phyloP scores from a whole-genome alignment of 2,888 invertebrate species.

The Cordilura impudica region DNA sequence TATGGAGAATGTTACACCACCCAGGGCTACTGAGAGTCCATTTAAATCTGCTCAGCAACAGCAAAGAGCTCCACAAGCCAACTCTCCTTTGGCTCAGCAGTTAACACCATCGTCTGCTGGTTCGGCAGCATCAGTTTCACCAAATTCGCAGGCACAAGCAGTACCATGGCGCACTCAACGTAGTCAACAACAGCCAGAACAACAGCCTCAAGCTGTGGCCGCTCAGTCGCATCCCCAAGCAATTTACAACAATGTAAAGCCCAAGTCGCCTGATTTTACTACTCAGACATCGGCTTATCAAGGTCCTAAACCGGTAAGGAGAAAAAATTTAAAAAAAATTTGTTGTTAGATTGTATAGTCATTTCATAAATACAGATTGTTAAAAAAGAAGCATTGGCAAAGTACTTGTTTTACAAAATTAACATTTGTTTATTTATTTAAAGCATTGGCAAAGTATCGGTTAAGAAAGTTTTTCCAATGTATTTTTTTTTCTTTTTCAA shows the following conservation, averaged over 20 bases:
- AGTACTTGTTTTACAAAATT: no score
- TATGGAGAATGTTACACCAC: constrained; percentile 50
- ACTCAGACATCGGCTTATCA: constrained; percentile 65
- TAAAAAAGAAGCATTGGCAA: no score
- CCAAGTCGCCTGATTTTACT: constrained; percentile 70
- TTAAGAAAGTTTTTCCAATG: no score
- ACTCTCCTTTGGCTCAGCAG: constrained; percentile 65
- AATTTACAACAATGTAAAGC: constrained; percentile 72
- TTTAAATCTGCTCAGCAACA: constrained; percentile 66
- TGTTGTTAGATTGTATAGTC: no score
- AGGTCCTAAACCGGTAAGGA: constrained; percentile 72
- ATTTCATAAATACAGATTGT: no score
- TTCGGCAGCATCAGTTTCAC: constrained; percentile 61
- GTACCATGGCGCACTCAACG: constrained; percentile 76
- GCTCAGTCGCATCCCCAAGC: constrained; percentile 68
- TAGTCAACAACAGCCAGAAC: constrained; percentile 65
- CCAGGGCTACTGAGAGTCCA: constrained; percentile 65
- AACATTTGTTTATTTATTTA: no score
- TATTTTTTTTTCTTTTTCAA: no score
- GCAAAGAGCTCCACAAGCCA: constrained; percentile 56
- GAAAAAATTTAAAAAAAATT: constrained; percentile 18
- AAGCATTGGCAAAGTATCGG: no score
- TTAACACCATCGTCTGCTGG: constrained; percentile 65
- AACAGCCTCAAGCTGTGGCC: constrained; percentile 61
- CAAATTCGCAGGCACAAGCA: constrained; percentile 65